Evolutionary conservation across 2,888 invertebrate genomes (phyloP).

Genomic region (Spilarctia lutea): DNA sequence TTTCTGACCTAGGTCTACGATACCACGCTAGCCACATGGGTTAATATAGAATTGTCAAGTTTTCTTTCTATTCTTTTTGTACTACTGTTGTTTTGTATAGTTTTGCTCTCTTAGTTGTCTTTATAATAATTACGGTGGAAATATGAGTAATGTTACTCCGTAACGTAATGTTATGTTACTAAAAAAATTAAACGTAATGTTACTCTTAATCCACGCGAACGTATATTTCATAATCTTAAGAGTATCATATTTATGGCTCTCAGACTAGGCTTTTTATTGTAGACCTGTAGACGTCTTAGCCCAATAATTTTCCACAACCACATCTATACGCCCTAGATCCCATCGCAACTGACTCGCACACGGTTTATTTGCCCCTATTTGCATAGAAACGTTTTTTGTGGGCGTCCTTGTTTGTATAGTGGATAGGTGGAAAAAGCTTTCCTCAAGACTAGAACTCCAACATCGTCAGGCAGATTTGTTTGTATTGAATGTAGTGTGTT

Average conservation of each 20-base stretch:
- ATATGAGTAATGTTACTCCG: no score
- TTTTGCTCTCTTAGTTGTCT: no score
- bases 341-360: slow-evolving; percentile 69
- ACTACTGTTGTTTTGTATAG: no score
- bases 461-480: slow-evolving; percentile 75
- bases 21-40: no score
- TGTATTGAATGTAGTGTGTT: slow-evolving; percentile 72
- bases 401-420: slow-evolving; percentile 84
- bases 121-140: no score
- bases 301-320: slow-evolving; percentile 40
- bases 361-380: slow-evolving; percentile 85
- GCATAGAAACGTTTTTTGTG: slow-evolving; percentile 86
- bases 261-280: background rate
- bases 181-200: no score
- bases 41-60: no score
- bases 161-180: no score
- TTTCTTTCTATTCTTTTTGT: no score
- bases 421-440: slow-evolving; percentile 82
- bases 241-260: background rate
- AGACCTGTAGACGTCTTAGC: background rate
- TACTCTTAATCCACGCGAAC: no score
- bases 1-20: no score
- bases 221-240: no score
- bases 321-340: slow-evolving; percentile 56
- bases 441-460: slow-evolving; percentile 67